phyloP scores from a whole-genome alignment of 2,888 invertebrate species.

The Bellardia pandia region DNA sequence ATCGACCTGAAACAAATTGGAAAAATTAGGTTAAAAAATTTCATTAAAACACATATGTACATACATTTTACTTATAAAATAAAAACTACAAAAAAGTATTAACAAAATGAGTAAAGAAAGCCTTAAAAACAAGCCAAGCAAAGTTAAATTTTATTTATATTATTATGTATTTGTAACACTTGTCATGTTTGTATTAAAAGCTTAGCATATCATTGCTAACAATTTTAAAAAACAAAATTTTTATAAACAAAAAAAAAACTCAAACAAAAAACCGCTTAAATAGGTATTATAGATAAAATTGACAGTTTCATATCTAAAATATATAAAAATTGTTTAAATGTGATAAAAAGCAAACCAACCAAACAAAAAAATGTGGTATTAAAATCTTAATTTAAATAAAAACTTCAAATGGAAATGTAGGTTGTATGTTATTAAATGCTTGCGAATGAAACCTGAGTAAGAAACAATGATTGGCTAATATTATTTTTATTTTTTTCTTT shows the following conservation, averaged over 20 bases:
- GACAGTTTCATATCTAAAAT: conserved; percentile 69
- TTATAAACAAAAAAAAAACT: not conserved
- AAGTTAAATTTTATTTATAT: conserved; percentile 51
- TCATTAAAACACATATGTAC: conserved; percentile 4
- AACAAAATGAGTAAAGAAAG: conserved; percentile 6
- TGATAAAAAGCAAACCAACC: conserved; percentile 26
- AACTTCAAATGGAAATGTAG: conserved; percentile 48
- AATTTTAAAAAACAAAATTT: conserved; percentile 16
- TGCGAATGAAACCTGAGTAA: conserved; percentile 49
- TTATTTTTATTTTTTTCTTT: not conserved
- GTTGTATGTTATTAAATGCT: conserved; percentile 45
- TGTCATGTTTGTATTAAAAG: conserved; percentile 79
- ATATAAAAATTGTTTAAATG: conserved; percentile 45
- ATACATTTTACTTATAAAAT: conserved; percentile 47
- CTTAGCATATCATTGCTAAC: conserved; percentile 70
- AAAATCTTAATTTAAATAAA: conserved; percentile 55
- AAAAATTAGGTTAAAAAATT: conserved; percentile 40
- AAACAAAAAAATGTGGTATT: conserved; percentile 31
- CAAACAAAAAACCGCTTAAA: conserved; percentile 54
- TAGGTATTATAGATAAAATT: conserved; percentile 72
- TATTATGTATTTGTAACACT: conserved; percentile 75
- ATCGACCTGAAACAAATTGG: conserved; percentile 90
- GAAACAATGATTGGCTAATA: conserved; percentile 33
- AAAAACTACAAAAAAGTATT: conserved; percentile 39
- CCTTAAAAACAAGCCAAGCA: conserved; percentile 37